Evolutionary conservation across 2,797 vertebrate species (phyloP).

Genomic region (Sorex maritimensis): DNA sequence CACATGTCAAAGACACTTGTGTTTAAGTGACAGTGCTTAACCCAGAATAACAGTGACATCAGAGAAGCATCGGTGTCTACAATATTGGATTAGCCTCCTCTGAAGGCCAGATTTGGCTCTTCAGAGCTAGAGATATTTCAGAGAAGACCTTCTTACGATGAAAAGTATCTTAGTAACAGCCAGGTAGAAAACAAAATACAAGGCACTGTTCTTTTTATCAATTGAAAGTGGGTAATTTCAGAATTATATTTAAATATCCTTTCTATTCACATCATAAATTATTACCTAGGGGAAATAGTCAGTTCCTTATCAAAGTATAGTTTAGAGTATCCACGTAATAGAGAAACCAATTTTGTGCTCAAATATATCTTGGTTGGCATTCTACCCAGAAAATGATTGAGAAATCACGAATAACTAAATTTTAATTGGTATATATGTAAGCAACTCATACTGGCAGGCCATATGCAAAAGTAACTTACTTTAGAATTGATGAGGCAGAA

Average conservation of each 20-base stretch:
- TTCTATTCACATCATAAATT: conserved; percentile 58
- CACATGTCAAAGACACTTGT: not conserved
- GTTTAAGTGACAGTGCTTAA: not conserved
- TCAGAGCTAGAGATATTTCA: not conserved
- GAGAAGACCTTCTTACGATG: not conserved
- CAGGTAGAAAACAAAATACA: not conserved
- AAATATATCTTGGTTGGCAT: conserved; percentile 46
- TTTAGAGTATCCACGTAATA: not conserved
- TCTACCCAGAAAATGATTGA: conserved; percentile 37
- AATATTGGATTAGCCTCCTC: not conserved
- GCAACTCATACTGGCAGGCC: not conserved
- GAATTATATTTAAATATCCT: not conserved
- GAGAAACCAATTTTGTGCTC: conserved; percentile 12
- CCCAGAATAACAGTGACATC: not conserved
- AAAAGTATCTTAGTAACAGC: not conserved
- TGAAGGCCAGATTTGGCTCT: not conserved
- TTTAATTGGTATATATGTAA: not conserved
- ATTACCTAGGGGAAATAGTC: not conserved
- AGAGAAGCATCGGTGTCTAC: not conserved
- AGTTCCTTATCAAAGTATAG: conserved; percentile 17
- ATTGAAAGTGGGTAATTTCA: not conserved
- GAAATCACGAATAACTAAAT: conserved; percentile 20
- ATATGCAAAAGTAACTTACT: conserved; percentile 27
- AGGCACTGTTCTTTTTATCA: not conserved
- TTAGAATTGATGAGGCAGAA: not conserved